Percentiles rank a stretch among this genome's conserved stretches.
These are phyloP conservation scores for Frankliniella fusca DNA, from an alignment of 2,888 invertebrate genomes.

Conservation along the genomic window DNA sequence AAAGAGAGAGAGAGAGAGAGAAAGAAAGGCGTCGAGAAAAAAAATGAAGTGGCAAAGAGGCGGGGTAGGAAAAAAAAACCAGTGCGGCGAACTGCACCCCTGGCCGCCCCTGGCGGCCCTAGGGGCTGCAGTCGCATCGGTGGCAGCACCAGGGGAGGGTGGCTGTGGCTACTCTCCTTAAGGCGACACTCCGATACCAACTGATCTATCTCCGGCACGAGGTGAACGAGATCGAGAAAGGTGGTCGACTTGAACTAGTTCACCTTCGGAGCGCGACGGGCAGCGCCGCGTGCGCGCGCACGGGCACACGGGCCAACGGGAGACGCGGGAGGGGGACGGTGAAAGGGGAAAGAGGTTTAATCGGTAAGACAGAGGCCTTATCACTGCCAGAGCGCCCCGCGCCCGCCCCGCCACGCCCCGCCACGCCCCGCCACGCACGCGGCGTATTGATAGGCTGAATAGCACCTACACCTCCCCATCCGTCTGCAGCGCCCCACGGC, in stretches of 20 bases:
- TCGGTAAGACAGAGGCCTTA: neutral
- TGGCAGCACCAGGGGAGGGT: too few species aligned
- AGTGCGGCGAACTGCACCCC: too few species aligned
- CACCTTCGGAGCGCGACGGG: too few species aligned
- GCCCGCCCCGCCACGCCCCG: neutral
- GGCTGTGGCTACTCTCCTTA: too few species aligned
- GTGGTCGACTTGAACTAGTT: neutral
- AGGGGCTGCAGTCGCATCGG: too few species aligned
- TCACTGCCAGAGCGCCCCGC: neutral
- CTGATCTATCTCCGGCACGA: too few species aligned
- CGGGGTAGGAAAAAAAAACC: too few species aligned
- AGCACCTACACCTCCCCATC: neutral
- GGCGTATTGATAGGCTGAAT: constrained; percentile 18
- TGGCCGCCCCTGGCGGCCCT: too few species aligned
- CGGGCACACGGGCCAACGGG: neutral
- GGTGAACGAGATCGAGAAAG: neutral
- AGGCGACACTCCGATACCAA: too few species aligned
- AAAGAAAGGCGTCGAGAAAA: neutral
- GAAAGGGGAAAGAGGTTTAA: too few species aligned
- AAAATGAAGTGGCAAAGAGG: too few species aligned
- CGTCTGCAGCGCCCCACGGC: neutral
- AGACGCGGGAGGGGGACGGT: neutral
- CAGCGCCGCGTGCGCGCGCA: neutral
- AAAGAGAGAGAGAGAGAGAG: neutral
- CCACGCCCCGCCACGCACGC: neutral